Evolutionary conservation across 2,113 vertebrate species (phyloP).

Genomic region (Syngnathus floridae): DNA sequence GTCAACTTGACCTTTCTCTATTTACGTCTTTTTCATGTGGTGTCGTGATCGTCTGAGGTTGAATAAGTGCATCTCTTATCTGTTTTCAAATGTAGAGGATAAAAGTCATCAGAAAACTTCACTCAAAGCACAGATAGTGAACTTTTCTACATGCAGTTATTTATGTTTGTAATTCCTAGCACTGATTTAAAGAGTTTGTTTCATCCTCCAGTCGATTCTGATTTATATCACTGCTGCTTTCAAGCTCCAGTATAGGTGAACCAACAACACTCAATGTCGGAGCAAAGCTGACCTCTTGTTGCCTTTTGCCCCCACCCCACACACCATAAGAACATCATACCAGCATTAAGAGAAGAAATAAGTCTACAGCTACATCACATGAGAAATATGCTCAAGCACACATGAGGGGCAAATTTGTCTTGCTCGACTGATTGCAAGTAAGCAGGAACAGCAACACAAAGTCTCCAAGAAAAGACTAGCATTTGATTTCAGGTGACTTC

Average conservation of each 20-base stretch:
- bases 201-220: neutral
- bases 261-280: neutral
- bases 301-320: neutral
- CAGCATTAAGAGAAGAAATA: too few species aligned
- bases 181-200: neutral
- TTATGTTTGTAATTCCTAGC: neutral
- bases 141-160: neutral
- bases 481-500: constrained; percentile 11
- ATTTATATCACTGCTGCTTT: neutral
- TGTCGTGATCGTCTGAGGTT: neutral
- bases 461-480: constrained; percentile 37
- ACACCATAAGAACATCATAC: neutral
- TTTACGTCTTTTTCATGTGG: neutral
- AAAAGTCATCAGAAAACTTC: neutral
- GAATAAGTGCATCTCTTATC: neutral
- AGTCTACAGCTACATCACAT: constrained; percentile 3
- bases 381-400: constrained; percentile 14
- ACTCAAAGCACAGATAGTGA: neutral
- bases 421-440: constrained; percentile 13
- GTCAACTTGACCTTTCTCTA: neutral
- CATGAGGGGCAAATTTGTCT: constrained; percentile 10
- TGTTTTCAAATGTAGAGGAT: neutral
- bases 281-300: constrained; percentile 12
- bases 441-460: constrained; percentile 19
- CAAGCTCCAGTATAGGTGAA: neutral